Conservation (phyloP, 1,140 invertebrate genomes). For the Matsumurasca onukii region DNA sequence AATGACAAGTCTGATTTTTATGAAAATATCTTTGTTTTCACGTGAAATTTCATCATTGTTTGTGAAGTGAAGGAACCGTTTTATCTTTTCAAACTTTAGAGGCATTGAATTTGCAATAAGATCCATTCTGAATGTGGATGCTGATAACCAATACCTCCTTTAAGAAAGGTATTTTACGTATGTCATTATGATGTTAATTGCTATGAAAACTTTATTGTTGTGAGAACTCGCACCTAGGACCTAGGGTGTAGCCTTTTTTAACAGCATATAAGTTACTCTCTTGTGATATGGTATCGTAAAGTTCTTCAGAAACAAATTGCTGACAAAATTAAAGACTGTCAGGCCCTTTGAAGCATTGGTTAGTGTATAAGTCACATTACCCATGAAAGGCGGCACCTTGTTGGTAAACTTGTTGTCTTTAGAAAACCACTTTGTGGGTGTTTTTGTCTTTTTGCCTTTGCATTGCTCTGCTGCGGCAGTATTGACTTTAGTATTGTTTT, state of each 20-base stretch:
- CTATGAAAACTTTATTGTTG: not conserved
- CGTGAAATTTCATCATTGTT: slow-evolving; percentile 31
- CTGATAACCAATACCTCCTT: slow-evolving; percentile 2
- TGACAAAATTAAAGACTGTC: not conserved
- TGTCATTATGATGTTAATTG: not conserved
- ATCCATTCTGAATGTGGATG: not conserved
- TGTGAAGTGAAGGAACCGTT: slow-evolving; percentile 26
- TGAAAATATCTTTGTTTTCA: slow-evolving; percentile 36
- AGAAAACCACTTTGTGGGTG: not conserved
- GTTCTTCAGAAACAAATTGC: not conserved
- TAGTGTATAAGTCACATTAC: not conserved
- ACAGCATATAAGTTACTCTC: not conserved
- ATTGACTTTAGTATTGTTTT: not conserved
- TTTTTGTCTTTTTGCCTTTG: not conserved
- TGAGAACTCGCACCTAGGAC: not conserved
- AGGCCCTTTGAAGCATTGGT: not conserved
- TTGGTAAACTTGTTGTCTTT: not conserved
- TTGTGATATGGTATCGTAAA: not conserved
- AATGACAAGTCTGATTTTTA: slow-evolving; percentile 32
- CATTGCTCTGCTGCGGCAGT: not conserved
- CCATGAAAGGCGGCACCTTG: not conserved
- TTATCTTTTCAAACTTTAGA: slow-evolving; percentile 23
- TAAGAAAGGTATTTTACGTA: slow-evolving; percentile 2
- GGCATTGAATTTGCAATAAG: slow-evolving; percentile 10
- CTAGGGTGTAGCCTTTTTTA: not conserved